Base-by-base conservation (phyloP, 2,888 invertebrate species). In the Apocheima hispidaria region DNA sequence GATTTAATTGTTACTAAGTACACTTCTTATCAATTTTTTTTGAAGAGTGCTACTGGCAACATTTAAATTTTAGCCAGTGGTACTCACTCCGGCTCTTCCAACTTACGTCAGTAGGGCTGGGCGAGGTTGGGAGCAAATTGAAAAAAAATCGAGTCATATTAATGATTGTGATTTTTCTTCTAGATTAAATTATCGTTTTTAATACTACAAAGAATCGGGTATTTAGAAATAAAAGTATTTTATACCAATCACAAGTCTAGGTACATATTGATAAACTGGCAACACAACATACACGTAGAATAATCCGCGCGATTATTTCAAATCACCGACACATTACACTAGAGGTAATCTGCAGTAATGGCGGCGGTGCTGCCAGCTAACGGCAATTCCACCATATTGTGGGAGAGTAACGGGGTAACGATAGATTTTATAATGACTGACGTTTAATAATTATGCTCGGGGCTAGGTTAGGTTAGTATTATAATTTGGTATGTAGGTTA, bases 231-330 rank as follows among this genome's bases (percentile, higher is more conserved):
- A n/a, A n/a, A n/a, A n/a, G n/a, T n/a, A n/a, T n/a, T n/a, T n/a
- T n/a, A n/a, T 14, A 12, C 43, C 26, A 23, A 9, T 16, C 1
- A 43, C 14, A 26, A 16, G 38, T 28, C 57, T 66, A 59, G n/a
- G n/a, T 77, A 79, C 66, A 68, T 84, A 88, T 86, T 86, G 85
- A 90, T 89, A 86, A 86, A 84, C 85, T 79, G 81, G 80, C 75
- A 73, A 77, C 77, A 82, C 81, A 80, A 74, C 75, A 72, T 69
- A 75, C 75, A 64, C 74, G 60, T 43, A 36, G 41, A 58, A 82
- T 89, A 88, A 90, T 90, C 89, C 83, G 81, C 74, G 88, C 84
- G 88, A 91, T 92, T 91, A 92, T 92, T 91, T 92, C 87, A 89
- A 90, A 92, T 92, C 87, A 84, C 86, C 88, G 80, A 79, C 86